A percentile compares a stretch with the other conserved stretches of the same genome.
phyloP scores from a whole-genome alignment of 2,888 invertebrate genomes.

The Drosophila peninsularis region DNA sequence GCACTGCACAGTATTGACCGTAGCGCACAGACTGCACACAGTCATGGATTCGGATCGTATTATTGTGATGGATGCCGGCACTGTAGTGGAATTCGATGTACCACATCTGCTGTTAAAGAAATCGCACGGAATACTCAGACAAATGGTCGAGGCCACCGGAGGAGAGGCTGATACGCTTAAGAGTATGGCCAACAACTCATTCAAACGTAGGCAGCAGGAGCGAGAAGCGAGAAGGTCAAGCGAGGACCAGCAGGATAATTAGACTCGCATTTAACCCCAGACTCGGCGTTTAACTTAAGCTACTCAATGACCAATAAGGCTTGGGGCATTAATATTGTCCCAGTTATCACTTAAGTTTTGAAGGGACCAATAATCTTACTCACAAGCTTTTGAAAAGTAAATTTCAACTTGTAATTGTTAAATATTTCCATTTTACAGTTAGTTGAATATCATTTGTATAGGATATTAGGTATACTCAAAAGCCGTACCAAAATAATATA shows the following conservation, averaged over 20 bases:
- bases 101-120: slow-evolving; percentile 88
- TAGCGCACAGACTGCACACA: slow-evolving; percentile 95
- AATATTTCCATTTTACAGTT: slow-evolving; percentile 3
- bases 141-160: slow-evolving; percentile 90
- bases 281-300: slow-evolving; percentile 4
- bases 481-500: not conserved
- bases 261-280: slow-evolving; percentile 46
- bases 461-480: not conserved
- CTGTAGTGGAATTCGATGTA: slow-evolving; percentile 90
- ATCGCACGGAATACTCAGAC: slow-evolving; percentile 87
- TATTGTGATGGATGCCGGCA: slow-evolving; percentile 93
- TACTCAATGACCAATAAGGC: slow-evolving; percentile 5
- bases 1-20: slow-evolving; percentile 94
- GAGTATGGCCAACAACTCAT: slow-evolving; percentile 85
- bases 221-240: slow-evolving; percentile 40
- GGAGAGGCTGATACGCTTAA: slow-evolving; percentile 85
- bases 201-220: slow-evolving; percentile 62
- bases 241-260: slow-evolving; percentile 32
- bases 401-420: not conserved
- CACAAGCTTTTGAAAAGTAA: not conserved
- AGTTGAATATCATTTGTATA: not conserved
- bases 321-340: not conserved
- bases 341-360: not conserved
- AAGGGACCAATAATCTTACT: not conserved
- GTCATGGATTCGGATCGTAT: slow-evolving; percentile 96